A percentile compares a stretch with the other conserved stretches of the same genome.
Conservation (phyloP, 1,140 invertebrate species). For the Adelges cooleyi region DNA sequence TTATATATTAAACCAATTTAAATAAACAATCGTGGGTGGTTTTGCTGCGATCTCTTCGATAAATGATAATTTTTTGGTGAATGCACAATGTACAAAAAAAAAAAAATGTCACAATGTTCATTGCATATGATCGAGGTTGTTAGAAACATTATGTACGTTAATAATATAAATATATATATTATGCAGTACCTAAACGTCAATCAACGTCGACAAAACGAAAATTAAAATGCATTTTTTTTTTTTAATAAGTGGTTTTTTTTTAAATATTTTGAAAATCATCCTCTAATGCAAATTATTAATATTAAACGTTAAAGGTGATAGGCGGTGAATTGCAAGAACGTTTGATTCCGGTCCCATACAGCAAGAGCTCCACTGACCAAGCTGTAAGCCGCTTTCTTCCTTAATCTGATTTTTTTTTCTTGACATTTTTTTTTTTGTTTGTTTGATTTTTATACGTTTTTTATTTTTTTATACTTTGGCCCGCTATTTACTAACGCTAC, state of each 20-base stretch:
- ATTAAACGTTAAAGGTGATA: conserved; percentile 62
- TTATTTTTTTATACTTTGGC: conserved; percentile 3
- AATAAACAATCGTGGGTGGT: too few relatives aligned
- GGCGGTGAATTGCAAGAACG: conserved; percentile 98
- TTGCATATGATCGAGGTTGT: too few relatives aligned
- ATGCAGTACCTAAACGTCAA: too few relatives aligned
- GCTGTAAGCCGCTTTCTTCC: conserved; percentile 76
- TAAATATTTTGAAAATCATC: conserved; percentile 22
- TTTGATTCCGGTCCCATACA: conserved; percentile 97
- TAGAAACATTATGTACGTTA: too few relatives aligned
- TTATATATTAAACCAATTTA: too few relatives aligned
- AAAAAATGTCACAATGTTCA: too few relatives aligned
- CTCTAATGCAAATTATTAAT: conserved; percentile 24
- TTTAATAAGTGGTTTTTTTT: conserved; percentile 13
- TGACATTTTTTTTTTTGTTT: neutral
- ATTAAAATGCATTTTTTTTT: too few relatives aligned
- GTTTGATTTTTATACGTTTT: conserved; percentile 28
- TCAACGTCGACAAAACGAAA: too few relatives aligned
- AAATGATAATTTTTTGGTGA: too few relatives aligned
- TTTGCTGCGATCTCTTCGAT: too few relatives aligned
- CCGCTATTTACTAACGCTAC: conserved; percentile 6
- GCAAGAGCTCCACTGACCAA: conserved; percentile 98
- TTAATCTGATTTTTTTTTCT: conserved; percentile 33
- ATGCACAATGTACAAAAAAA: too few relatives aligned
- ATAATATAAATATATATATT: too few relatives aligned